These are phyloP conservation scores for Sminthopsis crassicaudata DNA, from an alignment of 2,113 vertebrate genomes.

Conservation along the genomic window DNA sequence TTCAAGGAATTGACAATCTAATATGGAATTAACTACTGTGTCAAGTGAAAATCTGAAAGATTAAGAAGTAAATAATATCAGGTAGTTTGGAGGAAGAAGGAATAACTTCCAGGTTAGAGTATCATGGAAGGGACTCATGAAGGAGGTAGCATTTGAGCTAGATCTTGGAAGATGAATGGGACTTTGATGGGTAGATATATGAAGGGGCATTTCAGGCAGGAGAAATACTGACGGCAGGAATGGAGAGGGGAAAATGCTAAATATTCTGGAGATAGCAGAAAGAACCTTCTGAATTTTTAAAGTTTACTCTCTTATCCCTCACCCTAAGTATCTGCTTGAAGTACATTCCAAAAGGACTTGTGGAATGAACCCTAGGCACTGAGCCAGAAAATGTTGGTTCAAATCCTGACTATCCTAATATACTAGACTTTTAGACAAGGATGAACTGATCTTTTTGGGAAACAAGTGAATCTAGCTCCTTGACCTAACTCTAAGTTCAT, in stretches of 20 bases:
- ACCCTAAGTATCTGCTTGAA: background rate
- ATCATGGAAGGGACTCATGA: background rate
- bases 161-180: background rate
- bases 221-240: background rate
- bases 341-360: background rate
- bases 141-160: background rate
- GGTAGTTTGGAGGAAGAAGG: background rate
- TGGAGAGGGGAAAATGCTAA: background rate
- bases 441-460: background rate
- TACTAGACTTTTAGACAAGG: background rate
- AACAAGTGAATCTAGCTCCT: background rate
- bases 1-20: background rate
- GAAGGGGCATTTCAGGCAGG: background rate
- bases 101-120: background rate
- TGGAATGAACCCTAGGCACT: background rate
- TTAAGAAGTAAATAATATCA: background rate
- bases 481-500: background rate
- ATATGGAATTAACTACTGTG: background rate
- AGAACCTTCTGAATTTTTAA: background rate
- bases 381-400: background rate
- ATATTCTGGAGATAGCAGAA: background rate
- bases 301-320: background rate
- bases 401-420: background rate
- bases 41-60: background rate
- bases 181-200: background rate